Evolutionary conservation across 2,113 vertebrate species (phyloP), one percentile per base, ranked within the genome.

Genomic region (Psettodes erumei): DNA sequence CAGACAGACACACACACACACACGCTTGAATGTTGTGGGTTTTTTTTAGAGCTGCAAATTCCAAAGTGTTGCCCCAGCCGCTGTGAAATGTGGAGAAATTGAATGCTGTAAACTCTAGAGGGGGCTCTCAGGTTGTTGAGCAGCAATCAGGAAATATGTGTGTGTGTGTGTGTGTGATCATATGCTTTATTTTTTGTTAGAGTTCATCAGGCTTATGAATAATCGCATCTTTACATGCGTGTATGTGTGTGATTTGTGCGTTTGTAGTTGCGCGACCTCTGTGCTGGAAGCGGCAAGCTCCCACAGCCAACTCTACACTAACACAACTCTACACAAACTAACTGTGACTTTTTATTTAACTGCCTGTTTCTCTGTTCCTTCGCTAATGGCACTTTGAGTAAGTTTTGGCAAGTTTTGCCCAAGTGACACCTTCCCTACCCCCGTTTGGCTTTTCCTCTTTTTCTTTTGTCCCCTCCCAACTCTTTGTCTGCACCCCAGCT

Each of bases 381-480:
- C 19, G 8, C 80, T 75, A 78, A 79, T 55, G 28, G 63, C 80
- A 55, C 73, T 75, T 80, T 79, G 58, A 87, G 73, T 51, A 73
- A 42, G 71, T 77, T 79, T 83, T 89, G 86, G 86, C 80, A 79
- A 16, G 16, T 47, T 71, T 75, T 54, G 79, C 50, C 75, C 47
- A 27, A 83, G 72, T 75, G 75, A 84, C 90, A 88, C 87, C 83
- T 90, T 90, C 82, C 85, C 75, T 74, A 9, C 69, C 77, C 32
- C 76, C 8, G 13, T 37, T 56, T 79, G 71, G 51, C 61, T 37
- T 69, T 76, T 60, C 59, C 51, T 45, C 37, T 37, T 8, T 62
- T 30, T 48, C 50, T 69, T 71, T 77, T 1, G 32, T 74, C 47
- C 50, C 48, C 65, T 43, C 35, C 33, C 53, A 54, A 5, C 58